phyloP scores from a whole-genome alignment of 35 echinoderm and acorn worm species.

The Eucidaris tribuloides region DNA sequence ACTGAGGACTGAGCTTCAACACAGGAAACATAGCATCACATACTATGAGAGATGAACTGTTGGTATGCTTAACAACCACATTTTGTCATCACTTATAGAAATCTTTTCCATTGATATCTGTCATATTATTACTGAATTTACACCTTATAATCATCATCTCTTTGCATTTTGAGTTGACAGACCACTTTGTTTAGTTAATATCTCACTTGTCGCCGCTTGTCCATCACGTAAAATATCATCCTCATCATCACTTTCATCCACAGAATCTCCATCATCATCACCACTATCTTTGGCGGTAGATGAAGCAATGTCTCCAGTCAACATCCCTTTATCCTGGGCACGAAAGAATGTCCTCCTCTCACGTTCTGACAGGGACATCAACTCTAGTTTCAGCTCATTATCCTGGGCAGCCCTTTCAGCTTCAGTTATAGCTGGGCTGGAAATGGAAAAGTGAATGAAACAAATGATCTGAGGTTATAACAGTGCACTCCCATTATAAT shows the following conservation, averaged over 20 bases:
- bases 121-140: no score
- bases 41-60: no score
- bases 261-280: slow-evolving; percentile 2
- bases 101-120: no score
- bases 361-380: slow-evolving; percentile 50
- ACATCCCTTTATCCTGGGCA: slow-evolving; percentile 17
- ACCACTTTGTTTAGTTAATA: neutral
- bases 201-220: neutral
- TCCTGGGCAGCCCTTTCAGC: slow-evolving; percentile 37
- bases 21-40: no score
- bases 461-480: neutral
- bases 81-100: no score
- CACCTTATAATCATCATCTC: neutral
- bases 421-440: slow-evolving; percentile 12
- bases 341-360: slow-evolving; percentile 57
- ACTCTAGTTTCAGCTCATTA: slow-evolving; percentile 41
- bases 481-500: no score
- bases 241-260: slow-evolving; percentile 28
- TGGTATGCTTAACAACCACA: no score
- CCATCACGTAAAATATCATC: neutral
- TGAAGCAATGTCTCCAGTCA: neutral
- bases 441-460: neutral
- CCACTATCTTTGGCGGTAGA: slow-evolving; percentile 5
- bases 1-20: no score
- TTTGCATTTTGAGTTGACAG: neutral